These are phyloP conservation scores for Thunnus albacares DNA, from an alignment of 2,797 vertebrate genomes.

Conservation along the genomic window DNA sequence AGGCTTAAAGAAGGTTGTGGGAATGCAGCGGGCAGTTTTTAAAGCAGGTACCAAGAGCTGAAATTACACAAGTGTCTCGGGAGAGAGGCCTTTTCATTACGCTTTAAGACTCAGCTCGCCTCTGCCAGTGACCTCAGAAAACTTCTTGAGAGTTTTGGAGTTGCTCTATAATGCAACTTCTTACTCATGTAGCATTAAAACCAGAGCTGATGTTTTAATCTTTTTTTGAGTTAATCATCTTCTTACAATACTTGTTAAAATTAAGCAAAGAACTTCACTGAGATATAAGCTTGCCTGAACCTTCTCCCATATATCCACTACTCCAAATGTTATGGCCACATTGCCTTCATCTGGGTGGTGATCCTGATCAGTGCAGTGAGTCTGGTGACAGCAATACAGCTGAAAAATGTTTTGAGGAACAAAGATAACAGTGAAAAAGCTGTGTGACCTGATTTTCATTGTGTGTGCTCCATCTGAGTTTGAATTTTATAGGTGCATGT, in stretches of 20 bases:
- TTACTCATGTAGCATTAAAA: background rate
- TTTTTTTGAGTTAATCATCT: conserved; percentile 9
- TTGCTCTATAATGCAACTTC: conserved; percentile 18
- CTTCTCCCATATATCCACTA: background rate
- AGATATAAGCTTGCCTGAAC: conserved; percentile 7
- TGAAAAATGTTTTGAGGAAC: conserved; percentile 7
- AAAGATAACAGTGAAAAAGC: conserved; percentile 7
- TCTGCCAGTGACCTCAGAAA: conserved; percentile 62
- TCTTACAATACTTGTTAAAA: background rate
- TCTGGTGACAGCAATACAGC: conserved; percentile 8
- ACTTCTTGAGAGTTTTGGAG: conserved; percentile 51
- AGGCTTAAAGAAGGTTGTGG: conserved; percentile 72
- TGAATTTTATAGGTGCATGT: background rate
- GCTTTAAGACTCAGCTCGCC: conserved; percentile 61
- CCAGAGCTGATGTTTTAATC: conserved; percentile 18
- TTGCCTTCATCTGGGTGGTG: background rate
- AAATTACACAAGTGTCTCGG: conserved; percentile 71
- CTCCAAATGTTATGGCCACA: background rate
- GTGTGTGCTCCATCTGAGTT: conserved; percentile 8
- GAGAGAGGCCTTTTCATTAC: conserved; percentile 78
- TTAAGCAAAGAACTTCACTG: background rate
- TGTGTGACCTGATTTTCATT: background rate
- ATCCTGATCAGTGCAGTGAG: background rate
- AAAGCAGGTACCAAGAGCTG: conserved; percentile 72
- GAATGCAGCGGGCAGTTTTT: conserved; percentile 59